Evolutionary conservation across 1,140 invertebrate species (phyloP).

Genomic region (Maconellicoccus hirsutus): DNA sequence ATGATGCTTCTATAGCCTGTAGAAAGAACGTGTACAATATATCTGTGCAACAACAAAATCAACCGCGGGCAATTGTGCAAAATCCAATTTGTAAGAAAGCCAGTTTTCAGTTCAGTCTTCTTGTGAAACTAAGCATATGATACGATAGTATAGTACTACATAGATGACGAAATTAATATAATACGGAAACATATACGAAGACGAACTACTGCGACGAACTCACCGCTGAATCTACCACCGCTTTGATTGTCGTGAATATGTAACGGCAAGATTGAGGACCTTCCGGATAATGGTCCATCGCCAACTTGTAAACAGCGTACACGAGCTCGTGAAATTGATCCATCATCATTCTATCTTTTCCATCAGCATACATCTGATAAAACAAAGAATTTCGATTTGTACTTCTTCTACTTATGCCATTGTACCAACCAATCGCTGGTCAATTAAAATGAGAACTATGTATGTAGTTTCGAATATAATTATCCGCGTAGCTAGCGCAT

Average conservation of each 20-base stretch:
- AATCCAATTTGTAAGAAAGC: constrained; percentile 68
- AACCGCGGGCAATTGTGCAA: constrained; percentile 59
- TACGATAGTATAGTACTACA: constrained; percentile 26
- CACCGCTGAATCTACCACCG: constrained; percentile 56
- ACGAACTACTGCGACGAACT: too few relatives aligned
- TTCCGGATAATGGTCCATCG: constrained; percentile 59
- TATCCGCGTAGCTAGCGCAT: too few relatives aligned
- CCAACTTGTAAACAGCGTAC: constrained; percentile 57
- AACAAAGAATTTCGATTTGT: too few relatives aligned
- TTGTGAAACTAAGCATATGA: constrained; percentile 65
- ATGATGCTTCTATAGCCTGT: constrained; percentile 50
- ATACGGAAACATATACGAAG: constrained; percentile 23
- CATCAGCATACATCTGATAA: constrained; percentile 40
- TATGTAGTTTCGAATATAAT: too few relatives aligned
- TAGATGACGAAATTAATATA: constrained; percentile 8
- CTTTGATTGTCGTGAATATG: constrained; percentile 52
- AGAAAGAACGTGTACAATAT: constrained; percentile 59
- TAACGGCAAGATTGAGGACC: constrained; percentile 42
- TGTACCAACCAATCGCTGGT: too few relatives aligned
- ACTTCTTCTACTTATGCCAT: too few relatives aligned
- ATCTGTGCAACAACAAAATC: constrained; percentile 63
- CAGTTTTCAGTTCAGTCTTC: constrained; percentile 55
- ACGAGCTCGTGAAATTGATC: constrained; percentile 49
- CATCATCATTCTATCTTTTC: constrained; percentile 40
- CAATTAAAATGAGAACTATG: too few relatives aligned